Percentiles rank a stretch among this genome's conserved stretches.
Conservation (phyloP, 2,888 invertebrate species). For the Pseudoips prasinana region DNA sequence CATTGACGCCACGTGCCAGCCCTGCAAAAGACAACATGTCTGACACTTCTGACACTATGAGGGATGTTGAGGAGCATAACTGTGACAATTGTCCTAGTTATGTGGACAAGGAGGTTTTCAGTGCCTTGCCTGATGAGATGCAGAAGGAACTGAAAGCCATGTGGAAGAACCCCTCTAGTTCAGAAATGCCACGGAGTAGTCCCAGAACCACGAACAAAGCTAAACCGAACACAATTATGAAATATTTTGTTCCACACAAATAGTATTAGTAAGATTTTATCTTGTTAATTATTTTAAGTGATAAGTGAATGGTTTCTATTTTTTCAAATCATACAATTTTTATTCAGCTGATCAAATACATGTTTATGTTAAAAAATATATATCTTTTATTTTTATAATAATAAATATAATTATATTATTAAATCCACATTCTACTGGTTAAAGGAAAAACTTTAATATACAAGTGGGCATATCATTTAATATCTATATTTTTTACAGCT, state of each 20-base stretch:
- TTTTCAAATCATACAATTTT: slow-evolving; percentile 81
- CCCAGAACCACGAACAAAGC: slow-evolving; percentile 78
- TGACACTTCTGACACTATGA: slow-evolving; percentile 67
- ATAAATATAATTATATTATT: slow-evolving; percentile 9
- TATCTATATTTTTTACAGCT: slow-evolving; percentile 81
- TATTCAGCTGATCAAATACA: slow-evolving; percentile 81
- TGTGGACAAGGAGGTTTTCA: slow-evolving; percentile 86
- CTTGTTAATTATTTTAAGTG: slow-evolving; percentile 76
- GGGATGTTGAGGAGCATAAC: slow-evolving; percentile 60
- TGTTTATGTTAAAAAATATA: slow-evolving; percentile 72
- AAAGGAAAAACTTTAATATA: slow-evolving; percentile 43
- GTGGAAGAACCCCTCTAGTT: slow-evolving; percentile 81
- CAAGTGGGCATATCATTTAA: slow-evolving; percentile 76
- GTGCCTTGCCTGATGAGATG: slow-evolving; percentile 86
- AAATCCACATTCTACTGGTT: slow-evolving; percentile 25
- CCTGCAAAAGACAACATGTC: slow-evolving; percentile 70
- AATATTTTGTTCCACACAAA: slow-evolving; percentile 86
- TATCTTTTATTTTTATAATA: slow-evolving; percentile 39
- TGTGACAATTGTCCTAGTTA: slow-evolving; percentile 84
- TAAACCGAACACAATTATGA: slow-evolving; percentile 84
- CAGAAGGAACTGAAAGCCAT: slow-evolving; percentile 88
- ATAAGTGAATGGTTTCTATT: slow-evolving; percentile 82
- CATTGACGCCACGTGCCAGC: slow-evolving; percentile 70
- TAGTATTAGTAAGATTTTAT: slow-evolving; percentile 80
- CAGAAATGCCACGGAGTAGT: slow-evolving; percentile 64